A percentile compares a stretch with the other conserved stretches of the same genome.
These are phyloP conservation scores for Oryzaephilus surinamensis DNA, from an alignment of 1,140 invertebrate species.

Conservation along the genomic window DNA sequence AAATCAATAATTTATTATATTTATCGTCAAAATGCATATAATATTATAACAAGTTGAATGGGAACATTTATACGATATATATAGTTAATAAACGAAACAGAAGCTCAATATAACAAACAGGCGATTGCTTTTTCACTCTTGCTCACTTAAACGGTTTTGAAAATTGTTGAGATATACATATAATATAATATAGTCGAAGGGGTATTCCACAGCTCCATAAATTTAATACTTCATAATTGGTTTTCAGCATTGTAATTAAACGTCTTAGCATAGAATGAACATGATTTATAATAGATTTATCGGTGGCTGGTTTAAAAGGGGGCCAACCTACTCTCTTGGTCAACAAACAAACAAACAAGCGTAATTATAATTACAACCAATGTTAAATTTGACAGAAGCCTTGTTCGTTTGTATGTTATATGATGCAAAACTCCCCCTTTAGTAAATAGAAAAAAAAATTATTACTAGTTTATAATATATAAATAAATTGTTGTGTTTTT, in stretches of 20 bases:
- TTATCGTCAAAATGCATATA: too few species aligned
- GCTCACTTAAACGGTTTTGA: conserved; percentile 7
- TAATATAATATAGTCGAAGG: conserved; percentile 10
- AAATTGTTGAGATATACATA: conserved; percentile 4
- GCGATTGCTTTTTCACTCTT: too few species aligned
- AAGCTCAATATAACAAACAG: too few species aligned
- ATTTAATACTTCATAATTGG: conserved; percentile 27
- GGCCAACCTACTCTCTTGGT: conserved; percentile 9
- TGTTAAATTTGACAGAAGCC: too few species aligned
- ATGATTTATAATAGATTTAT: conserved; percentile 20
- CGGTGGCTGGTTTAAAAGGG: conserved; percentile 4
- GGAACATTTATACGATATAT: too few species aligned
- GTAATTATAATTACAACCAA: conserved; percentile 9
- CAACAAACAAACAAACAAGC: conserved; percentile 23
- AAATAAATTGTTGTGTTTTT: too few species aligned
- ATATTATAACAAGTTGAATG: too few species aligned
- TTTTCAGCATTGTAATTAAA: conserved; percentile 28
- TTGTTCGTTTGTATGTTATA: too few species aligned
- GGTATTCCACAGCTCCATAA: too few species aligned
- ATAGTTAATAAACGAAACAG: conserved; percentile 4
- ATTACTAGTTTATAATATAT: too few species aligned
- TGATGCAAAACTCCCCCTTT: too few species aligned
- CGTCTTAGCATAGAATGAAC: conserved; percentile 14
- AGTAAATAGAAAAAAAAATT: too few species aligned
- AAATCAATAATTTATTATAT: conserved; percentile 16